Percentiles rank a stretch among this genome's conserved stretches.
phyloP scores from a whole-genome alignment of 2,113 vertebrate genomes.

The Rhineura floridana region DNA sequence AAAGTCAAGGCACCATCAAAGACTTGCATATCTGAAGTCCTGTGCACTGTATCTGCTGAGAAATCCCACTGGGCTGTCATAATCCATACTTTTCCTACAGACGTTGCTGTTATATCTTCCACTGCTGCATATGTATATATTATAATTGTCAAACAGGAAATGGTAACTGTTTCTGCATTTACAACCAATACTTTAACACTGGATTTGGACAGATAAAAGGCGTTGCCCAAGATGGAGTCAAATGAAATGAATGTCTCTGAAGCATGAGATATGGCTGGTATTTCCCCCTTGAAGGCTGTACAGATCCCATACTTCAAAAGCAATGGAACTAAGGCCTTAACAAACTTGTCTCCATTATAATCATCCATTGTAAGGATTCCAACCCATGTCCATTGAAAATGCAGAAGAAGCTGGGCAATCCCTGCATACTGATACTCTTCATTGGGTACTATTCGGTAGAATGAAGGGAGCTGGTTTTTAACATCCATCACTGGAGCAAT shows the following conservation, averaged over 20 bases:
- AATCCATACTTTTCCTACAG: background rate
- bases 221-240: background rate
- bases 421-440: background rate
- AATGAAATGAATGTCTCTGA: background rate
- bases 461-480: background rate
- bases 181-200: background rate
- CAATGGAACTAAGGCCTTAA: background rate
- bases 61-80: background rate
- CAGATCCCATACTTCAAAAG: background rate
- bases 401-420: background rate
- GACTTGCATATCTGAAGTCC: rapidly evolving
- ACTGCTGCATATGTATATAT: background rate
- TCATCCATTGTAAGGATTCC: background rate
- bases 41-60: background rate
- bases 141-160: background rate
- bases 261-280: background rate
- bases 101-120: background rate
- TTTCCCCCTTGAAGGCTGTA: background rate
- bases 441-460: background rate
- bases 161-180: background rate
- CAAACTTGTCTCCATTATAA: background rate
- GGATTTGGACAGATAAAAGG: background rate
- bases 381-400: background rate
- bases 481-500: background rate
- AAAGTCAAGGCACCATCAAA: conserved; percentile 14